Conservation (phyloP, 2,113 vertebrate species). For the Todiramphus saurophagus region DNA sequence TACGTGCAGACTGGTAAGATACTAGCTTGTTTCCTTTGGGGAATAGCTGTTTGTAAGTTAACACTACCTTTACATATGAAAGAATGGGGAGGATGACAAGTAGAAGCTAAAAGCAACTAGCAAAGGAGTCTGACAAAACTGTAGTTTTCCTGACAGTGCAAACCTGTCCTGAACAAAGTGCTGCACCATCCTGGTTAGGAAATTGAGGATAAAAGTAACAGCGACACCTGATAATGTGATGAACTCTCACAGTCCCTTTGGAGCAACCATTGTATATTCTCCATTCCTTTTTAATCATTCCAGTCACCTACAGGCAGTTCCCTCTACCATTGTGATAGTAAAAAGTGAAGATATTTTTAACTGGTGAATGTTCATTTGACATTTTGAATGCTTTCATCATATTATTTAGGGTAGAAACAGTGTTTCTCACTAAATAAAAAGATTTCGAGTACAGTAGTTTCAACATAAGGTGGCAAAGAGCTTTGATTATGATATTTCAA, state of each 20-base stretch:
- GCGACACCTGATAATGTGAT: constrained; percentile 19
- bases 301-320: constrained; percentile 61
- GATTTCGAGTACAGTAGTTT: constrained; percentile 73
- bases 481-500: constrained; percentile 83
- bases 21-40: not conserved
- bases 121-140: constrained; percentile 28
- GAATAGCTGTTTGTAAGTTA: not conserved
- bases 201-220: constrained; percentile 62
- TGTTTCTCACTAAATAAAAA: constrained; percentile 76
- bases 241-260: constrained; percentile 42
- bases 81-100: not conserved
- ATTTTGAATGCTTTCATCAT: constrained; percentile 76
- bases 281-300: constrained; percentile 73
- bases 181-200: constrained; percentile 13
- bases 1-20: not conserved
- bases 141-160: not conserved
- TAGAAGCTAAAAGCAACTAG: not conserved
- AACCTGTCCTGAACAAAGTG: constrained; percentile 20
- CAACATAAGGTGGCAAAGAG: constrained; percentile 72
- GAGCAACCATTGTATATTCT: constrained; percentile 46
- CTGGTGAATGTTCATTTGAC: constrained; percentile 66
- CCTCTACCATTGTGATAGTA: constrained; percentile 51
- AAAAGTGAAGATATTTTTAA: constrained; percentile 75
- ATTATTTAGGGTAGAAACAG: constrained; percentile 76
- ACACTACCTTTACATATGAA: not conserved